Evolutionary conservation across 2,797 vertebrate genomes (phyloP).

Genomic region (Zonotrichia albicollis): DNA sequence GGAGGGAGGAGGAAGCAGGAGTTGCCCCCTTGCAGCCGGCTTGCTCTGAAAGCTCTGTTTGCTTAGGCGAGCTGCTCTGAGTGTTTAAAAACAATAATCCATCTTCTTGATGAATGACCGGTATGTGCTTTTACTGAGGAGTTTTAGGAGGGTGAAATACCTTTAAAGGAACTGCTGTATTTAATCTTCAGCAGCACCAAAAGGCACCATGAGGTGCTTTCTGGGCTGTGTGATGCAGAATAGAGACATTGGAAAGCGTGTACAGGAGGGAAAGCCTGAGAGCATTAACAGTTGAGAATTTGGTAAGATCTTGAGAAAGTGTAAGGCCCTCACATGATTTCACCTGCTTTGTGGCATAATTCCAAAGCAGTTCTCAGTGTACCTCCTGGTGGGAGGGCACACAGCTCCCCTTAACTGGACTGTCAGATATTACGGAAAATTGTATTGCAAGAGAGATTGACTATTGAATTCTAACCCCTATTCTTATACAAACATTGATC

Average conservation of each 20-base stretch:
- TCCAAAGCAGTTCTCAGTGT: not conserved
- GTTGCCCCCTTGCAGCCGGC: not conserved
- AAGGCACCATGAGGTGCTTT: not conserved
- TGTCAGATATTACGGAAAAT: not conserved
- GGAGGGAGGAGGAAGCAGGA: not conserved
- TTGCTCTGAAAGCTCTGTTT: not conserved
- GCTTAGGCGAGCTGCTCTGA: not conserved
- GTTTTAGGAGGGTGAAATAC: not conserved
- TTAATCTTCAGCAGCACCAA: not conserved
- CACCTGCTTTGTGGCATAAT: not conserved
- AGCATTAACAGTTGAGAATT: not conserved
- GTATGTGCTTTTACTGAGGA: not conserved
- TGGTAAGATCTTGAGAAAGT: not conserved
- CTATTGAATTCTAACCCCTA: not conserved
- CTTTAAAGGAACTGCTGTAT: not conserved
- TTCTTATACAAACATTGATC: not conserved
- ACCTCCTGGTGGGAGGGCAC: not conserved
- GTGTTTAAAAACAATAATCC: not conserved
- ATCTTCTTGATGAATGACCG: not conserved
- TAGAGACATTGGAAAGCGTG: not conserved
- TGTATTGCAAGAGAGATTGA: not conserved
- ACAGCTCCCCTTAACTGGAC: not conserved
- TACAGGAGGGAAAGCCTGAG: not conserved
- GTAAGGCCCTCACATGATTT: not conserved
- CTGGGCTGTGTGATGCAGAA: not conserved